These are phyloP conservation scores for Cassiopea andromeda DNA, from an alignment of 30 jellyfish, hydroid and myxozoan species.

Conservation along the genomic window DNA sequence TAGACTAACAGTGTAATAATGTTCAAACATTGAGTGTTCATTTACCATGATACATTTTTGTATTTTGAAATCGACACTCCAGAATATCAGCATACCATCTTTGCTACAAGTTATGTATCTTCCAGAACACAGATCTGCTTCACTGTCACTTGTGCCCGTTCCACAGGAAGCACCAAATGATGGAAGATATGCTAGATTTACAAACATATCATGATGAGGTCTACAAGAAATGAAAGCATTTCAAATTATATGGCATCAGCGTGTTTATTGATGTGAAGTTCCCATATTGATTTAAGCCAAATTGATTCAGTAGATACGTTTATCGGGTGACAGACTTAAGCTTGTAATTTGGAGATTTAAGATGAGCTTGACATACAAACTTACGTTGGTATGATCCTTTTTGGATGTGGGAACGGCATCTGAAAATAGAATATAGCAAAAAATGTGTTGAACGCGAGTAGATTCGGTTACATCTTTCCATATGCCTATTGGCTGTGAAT, in stretches of 20 bases:
- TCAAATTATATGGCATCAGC: not conserved
- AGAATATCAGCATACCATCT: conserved; percentile 90
- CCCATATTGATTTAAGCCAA: too few relatives aligned
- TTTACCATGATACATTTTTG: conserved; percentile 75
- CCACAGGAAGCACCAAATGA: conserved; percentile 79
- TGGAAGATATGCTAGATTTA: conserved; percentile 80
- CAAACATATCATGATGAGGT: conserved; percentile 90
- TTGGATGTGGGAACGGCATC: conserved; percentile 89
- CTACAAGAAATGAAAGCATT: not conserved
- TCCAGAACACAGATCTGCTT: conserved; percentile 74
- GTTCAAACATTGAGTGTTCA: not conserved
- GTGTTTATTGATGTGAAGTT: too few relatives aligned
- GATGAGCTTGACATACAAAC: not conserved
- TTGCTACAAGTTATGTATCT: conserved; percentile 88
- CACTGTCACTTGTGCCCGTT: conserved; percentile 39
- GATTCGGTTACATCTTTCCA: not conserved
- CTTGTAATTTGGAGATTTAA: too few relatives aligned
- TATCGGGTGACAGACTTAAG: too few relatives aligned
- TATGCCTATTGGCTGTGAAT: too few relatives aligned
- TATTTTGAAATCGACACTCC: conserved; percentile 76
- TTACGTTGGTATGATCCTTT: conserved; percentile 59
- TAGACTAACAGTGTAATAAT: too few relatives aligned
- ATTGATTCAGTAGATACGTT: too few relatives aligned
- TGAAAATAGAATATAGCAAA: not conserved
- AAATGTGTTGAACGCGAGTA: not conserved